These are phyloP conservation scores for Pangasius mekongensis DNA, from an alignment of 2,797 vertebrate species.

Conservation along the genomic window DNA sequence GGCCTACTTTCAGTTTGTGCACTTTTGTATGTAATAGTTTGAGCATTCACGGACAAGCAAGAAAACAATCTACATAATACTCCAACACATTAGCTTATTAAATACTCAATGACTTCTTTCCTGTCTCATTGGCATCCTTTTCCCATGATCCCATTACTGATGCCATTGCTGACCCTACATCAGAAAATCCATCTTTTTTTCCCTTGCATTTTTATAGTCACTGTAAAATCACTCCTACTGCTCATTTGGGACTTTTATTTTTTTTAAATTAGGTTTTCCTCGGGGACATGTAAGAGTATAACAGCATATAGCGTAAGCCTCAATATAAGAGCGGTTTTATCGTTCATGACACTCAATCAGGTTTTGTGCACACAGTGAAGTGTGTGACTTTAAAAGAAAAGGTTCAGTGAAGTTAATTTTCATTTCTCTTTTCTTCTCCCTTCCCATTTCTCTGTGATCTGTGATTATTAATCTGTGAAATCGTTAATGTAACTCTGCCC, in stretches of 20 bases:
- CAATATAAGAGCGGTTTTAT: not conserved
- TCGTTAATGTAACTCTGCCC: not conserved
- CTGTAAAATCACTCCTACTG: not conserved
- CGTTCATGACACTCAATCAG: not conserved
- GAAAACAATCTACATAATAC: not conserved
- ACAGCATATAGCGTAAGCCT: not conserved
- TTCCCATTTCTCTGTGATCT: not conserved
- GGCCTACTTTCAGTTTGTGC: not conserved
- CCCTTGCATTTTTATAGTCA: not conserved
- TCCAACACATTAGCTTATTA: not conserved
- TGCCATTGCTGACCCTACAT: not conserved
- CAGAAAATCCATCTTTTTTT: not conserved
- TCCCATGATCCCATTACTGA: not conserved
- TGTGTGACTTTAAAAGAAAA: not conserved
- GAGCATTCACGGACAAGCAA: not conserved
- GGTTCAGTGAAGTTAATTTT: not conserved
- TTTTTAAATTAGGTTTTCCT: not conserved
- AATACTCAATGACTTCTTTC: not conserved
- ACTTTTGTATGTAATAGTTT: not conserved
- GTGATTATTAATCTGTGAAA: not conserved
- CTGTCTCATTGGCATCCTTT: not conserved
- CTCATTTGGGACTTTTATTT: not conserved
- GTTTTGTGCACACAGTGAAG: not conserved
- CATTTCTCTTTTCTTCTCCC: not conserved
- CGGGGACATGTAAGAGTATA: not conserved